Evolutionary conservation across 2,113 vertebrate species (phyloP), one percentile per base, ranked within the genome.

Genomic region (Cephalopholis sonnerati): DNA sequence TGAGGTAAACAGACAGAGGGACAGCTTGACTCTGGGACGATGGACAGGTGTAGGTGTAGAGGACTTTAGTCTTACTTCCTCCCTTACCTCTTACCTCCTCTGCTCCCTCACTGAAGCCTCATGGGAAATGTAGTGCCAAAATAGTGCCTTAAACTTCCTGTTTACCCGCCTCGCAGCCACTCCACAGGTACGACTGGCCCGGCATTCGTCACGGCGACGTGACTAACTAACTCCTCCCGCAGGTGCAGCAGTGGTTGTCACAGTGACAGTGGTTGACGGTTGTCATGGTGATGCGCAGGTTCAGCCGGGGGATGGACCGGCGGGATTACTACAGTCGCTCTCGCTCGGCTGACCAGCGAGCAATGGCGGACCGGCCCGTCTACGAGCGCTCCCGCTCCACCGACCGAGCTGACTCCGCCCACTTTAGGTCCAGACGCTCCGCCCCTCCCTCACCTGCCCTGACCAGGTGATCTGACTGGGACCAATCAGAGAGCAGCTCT

Each of bases 361-460:
- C 97, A 79, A 95, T 97, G 90, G 95, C 93, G 74, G 97, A 98
- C 93, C 96, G 96, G 93, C 97, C 95, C 72, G 90, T 87, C 95
- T 95, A 91, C 83, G 81, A 95, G 64, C 97, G 97, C 94, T 99
- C 97, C 82, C 96, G 96, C 95, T 98, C 97, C 92, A 96, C 96
- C 76, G 98, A 98, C 83, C 96, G 96, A 92, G 95, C 96, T 68
- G 97, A 97, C 79, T 95, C 96, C 91, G 95, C 96, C 96, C 95
- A 97, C 96, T 96, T 96, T 96, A 97, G 97, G 96, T 98, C 97
- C 51, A 95, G 97, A 96, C 97, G 96, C 96, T 99, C 97, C 77
- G 97, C 97, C 96, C 98, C 97, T 95, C 96, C 98, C 93, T 99
- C 97, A 95, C 98, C 98, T 94, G 97, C 97, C 94, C 96, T 96